These are phyloP conservation scores for Trematomus bernacchii DNA, from an alignment of 2,797 vertebrate genomes.

Conservation along the genomic window DNA sequence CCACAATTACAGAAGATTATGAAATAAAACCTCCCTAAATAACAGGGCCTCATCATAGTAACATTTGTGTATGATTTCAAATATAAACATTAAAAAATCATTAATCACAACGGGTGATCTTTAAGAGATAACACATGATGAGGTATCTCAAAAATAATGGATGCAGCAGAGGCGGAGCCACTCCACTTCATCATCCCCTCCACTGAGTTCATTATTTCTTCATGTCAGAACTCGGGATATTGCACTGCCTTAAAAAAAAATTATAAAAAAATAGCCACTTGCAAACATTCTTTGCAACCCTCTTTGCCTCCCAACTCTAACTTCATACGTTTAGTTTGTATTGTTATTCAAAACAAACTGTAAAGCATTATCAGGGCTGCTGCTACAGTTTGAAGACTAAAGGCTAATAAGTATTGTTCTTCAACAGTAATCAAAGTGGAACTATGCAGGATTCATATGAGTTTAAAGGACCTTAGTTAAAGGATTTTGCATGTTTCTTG, in stretches of 20 bases:
- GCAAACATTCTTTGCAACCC: slow-evolving; percentile 9
- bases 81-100: slow-evolving; percentile 16
- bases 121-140: slow-evolving; percentile 32
- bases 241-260: slow-evolving; percentile 29
- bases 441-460: neutral
- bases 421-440: neutral
- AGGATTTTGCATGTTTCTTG: too few species aligned
- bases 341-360: neutral
- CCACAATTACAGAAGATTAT: too few species aligned
- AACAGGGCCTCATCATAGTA: neutral
- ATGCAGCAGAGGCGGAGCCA: slow-evolving; percentile 26
- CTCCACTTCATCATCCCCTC: slow-evolving; percentile 59
- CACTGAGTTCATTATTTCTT: slow-evolving; percentile 49
- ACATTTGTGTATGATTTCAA: slow-evolving; percentile 14
- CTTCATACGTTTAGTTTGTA: neutral
- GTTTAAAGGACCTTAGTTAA: neutral
- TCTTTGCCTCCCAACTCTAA: neutral
- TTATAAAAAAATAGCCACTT: slow-evolving; percentile 28
- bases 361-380: neutral
- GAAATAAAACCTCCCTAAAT: too few species aligned
- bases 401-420: neutral
- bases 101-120: slow-evolving; percentile 12
- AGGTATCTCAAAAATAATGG: slow-evolving; percentile 37
- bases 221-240: slow-evolving; percentile 34
- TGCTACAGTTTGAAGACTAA: neutral